phyloP scores from a whole-genome alignment of 2,113 vertebrate genomes.

The Ploceus nigricollis region DNA sequence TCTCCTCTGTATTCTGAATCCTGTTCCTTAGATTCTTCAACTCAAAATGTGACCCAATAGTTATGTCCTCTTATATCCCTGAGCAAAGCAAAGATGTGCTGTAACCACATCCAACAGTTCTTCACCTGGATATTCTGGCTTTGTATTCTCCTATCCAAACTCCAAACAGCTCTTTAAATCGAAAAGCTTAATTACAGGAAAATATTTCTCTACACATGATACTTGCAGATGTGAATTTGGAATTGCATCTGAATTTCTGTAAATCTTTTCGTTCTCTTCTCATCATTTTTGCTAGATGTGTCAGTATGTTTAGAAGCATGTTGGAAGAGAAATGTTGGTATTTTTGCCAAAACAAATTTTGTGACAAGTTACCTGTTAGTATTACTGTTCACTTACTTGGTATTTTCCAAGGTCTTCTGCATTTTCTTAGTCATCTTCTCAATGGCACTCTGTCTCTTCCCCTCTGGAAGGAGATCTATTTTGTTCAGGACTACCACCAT shows the following conservation, averaged over 20 bases:
- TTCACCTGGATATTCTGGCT: not conserved
- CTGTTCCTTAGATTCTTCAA: not conserved
- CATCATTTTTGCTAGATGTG: not conserved
- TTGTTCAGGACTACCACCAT: slow-evolving; percentile 98
- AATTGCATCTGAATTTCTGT: not conserved
- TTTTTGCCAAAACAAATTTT: not conserved
- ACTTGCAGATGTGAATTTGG: not conserved
- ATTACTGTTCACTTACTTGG: slow-evolving; percentile 79
- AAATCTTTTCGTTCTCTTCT: not conserved
- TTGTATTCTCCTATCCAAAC: not conserved
- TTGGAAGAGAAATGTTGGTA: rapidly evolving
- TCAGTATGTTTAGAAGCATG: rapidly evolving
- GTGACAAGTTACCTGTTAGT: not conserved
- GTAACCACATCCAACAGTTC: not conserved
- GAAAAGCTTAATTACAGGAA: not conserved
- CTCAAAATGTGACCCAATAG: not conserved
- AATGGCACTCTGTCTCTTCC: slow-evolving; percentile 85
- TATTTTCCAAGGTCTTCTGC: slow-evolving; percentile 94
- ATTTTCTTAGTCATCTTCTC: slow-evolving; percentile 96
- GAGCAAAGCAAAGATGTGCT: not conserved
- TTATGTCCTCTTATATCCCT: not conserved
- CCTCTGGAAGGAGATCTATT: slow-evolving; percentile 85
- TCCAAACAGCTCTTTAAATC: not conserved
- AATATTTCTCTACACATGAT: not conserved
- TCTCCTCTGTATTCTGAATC: not conserved